Evolutionary conservation across 2,888 invertebrate species (phyloP), one percentile per base, ranked within the genome.

Genomic region (Phrixothrix hirtus): DNA sequence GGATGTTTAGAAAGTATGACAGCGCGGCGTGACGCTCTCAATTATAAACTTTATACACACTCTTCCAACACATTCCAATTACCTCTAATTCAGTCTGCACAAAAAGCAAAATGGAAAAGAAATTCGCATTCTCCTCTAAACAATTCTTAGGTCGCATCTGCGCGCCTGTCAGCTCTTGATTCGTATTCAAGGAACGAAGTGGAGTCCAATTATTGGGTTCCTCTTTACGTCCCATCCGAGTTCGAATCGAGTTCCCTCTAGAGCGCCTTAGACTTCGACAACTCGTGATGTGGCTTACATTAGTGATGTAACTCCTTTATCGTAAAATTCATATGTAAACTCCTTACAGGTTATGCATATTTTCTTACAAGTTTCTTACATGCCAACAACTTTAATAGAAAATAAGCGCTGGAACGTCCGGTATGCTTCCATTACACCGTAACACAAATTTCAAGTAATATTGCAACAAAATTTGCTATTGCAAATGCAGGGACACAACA

Each of bases 201-300:
- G 55, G 64, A 63, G 65, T 67, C 67, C 68, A 68, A 68, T 68
- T 66, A 68, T 68, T 68, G 68, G 65, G 60, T 59, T 66, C 65
- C 63, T 60, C 63, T 65, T 67, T 65, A 57, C 59, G 57, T 49
- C 55, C 51, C 59, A 57, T 58, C 50, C 57, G 51, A 55, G 44
- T 50, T 51, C 57, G 54, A 51, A 53, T 58, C 52, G 53, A 49
- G 53, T 54, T 55, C 56, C 45, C 53, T 46, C 53, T 43, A 35
- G 41, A 49, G 48, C 52, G 46, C 50, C 58, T 56, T 52, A 51
- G 59, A 52, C 59, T 61, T 59, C 61, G 59, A 59, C 58, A 61
- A 61, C 59, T 57, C 57, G 61, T 57, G 61, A 61, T 55, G 59
- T 50, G 61, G 53, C 57, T 57, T 55, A 58, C 59, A 60, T 60